These are phyloP conservation scores for Mantis religiosa DNA, from an alignment of 2,888 invertebrate genomes.

Conservation along the genomic window DNA sequence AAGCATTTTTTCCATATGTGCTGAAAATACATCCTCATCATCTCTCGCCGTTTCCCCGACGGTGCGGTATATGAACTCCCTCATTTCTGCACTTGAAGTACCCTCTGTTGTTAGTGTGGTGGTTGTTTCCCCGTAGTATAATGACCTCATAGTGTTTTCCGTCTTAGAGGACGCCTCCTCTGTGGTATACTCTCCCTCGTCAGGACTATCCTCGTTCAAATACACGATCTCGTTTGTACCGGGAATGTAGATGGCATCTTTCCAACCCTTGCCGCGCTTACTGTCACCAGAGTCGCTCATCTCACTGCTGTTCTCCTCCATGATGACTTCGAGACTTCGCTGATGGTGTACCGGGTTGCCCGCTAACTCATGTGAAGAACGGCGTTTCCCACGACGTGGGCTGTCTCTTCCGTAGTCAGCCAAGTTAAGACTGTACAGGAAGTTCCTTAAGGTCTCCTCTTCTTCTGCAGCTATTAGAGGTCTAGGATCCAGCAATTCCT, in stretches of 20 bases:
- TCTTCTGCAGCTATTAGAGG: constrained; percentile 39
- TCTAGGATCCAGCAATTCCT: constrained; percentile 26
- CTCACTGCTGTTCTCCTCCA: constrained; percentile 35
- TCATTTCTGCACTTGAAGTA: background rate
- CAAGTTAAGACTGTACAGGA: constrained; percentile 40
- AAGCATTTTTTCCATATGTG: background rate
- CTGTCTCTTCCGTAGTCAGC: constrained; percentile 30
- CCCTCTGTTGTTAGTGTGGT: background rate
- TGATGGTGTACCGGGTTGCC: background rate
- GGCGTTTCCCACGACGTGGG: background rate
- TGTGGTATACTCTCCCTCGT: background rate
- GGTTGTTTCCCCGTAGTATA: background rate
- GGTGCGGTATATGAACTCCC: background rate
- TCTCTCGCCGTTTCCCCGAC: background rate
- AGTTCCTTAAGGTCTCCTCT: constrained; percentile 40
- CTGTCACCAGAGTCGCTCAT: constrained; percentile 33
- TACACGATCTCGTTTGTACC: constrained; percentile 8
- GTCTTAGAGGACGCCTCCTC: background rate
- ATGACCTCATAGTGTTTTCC: background rate
- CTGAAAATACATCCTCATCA: background rate
- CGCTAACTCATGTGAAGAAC: background rate
- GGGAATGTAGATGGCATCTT: constrained; percentile 8
- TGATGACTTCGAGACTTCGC: constrained; percentile 34
- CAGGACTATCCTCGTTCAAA: background rate
- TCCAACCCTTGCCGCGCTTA: constrained; percentile 16